Conservation (phyloP, 2,797 vertebrate genomes). For the Paramormyrops hopkinsi region DNA sequence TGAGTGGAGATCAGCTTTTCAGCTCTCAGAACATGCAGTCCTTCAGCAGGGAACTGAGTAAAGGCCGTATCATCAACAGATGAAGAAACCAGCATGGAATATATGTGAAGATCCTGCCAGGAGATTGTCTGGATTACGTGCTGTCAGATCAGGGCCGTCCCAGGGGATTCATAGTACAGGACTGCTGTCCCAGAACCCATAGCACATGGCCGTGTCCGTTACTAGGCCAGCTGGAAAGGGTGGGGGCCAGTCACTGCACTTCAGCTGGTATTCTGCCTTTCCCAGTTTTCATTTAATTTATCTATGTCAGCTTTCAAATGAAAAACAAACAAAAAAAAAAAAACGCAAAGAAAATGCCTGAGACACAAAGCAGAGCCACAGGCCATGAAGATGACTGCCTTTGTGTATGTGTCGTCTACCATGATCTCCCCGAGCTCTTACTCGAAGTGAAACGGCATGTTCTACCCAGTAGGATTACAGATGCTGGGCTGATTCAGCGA, state of each 20-base stretch:
- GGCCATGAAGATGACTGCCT: not conserved
- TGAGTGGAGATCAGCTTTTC: not conserved
- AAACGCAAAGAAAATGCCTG: not conserved
- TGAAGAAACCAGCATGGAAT: not conserved
- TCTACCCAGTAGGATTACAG: conserved; percentile 6
- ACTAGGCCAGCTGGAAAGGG: not conserved
- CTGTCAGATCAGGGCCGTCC: not conserved
- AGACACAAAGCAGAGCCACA: conserved; percentile 5
- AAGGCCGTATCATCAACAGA: not conserved
- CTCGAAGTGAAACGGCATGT: conserved; percentile 24
- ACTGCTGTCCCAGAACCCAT: not conserved
- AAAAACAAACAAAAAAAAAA: not conserved
- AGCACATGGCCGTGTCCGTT: not conserved
- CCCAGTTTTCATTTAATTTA: not conserved
- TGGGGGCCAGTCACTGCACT: not conserved
- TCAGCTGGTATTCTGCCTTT: not conserved
- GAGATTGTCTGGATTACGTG: not conserved
- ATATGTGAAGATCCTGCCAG: not conserved
- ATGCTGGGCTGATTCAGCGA: conserved; percentile 6
- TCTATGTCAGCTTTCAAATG: conserved; percentile 11
- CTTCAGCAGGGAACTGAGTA: not conserved
- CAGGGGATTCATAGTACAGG: not conserved
- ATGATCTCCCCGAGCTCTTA: conserved; percentile 25
- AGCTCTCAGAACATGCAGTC: not conserved
- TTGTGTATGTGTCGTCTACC: conserved; percentile 1